Conservation (phyloP, 2,888 invertebrate species). For the Acanthosoma haemorrhoidale region DNA sequence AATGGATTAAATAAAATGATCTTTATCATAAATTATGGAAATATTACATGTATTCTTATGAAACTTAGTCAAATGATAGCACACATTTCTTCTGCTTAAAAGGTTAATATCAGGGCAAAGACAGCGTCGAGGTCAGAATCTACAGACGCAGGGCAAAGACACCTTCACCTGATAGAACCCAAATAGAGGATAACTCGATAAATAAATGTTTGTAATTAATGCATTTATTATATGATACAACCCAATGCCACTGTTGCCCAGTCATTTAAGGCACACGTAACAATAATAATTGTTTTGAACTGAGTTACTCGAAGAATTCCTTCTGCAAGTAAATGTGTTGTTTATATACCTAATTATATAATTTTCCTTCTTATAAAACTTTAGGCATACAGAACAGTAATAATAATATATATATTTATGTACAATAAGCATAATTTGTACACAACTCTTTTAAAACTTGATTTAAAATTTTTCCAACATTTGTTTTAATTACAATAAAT, state of each 20-base stretch:
- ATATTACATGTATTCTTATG: too few species aligned
- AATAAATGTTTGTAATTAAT: neutral
- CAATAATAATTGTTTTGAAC: neutral
- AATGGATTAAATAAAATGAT: too few species aligned
- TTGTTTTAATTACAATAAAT: slow-evolving; percentile 7
- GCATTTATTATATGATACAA: slow-evolving; percentile 7
- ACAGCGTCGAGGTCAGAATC: too few species aligned
- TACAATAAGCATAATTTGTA: slow-evolving; percentile 4
- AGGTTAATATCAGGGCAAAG: too few species aligned
- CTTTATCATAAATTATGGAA: too few species aligned
- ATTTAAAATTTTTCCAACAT: neutral
- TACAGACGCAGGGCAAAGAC: too few species aligned
- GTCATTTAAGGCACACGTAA: slow-evolving; percentile 21
- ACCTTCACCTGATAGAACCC: too few species aligned
- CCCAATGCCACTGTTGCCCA: slow-evolving; percentile 13
- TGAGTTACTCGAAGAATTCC: neutral
- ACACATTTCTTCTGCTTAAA: too few species aligned
- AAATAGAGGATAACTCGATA: too few species aligned
- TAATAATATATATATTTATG: slow-evolving; percentile 7
- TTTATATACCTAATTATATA: neutral
- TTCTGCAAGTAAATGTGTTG: neutral
- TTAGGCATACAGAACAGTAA: slow-evolving; percentile 8
- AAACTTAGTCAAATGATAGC: too few species aligned
- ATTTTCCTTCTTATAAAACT: neutral
- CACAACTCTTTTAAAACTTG: neutral